These are phyloP conservation scores for Panagrolaimus sp. DNA, from an alignment of 1,140 invertebrate genomes.

Conservation along the genomic window DNA sequence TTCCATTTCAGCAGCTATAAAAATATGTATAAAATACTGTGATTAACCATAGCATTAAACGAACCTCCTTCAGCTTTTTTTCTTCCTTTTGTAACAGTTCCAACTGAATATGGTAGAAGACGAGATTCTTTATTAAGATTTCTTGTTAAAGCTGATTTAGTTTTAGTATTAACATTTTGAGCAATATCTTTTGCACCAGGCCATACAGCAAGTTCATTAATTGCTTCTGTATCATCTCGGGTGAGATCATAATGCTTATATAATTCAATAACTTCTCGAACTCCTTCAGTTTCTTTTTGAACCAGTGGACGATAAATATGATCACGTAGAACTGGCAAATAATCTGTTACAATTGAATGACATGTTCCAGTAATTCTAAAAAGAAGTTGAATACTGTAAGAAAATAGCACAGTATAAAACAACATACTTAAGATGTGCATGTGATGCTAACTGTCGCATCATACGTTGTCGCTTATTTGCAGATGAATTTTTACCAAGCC, in stretches of 20 bases:
- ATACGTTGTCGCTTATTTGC: conserved; percentile 74
- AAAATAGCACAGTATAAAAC: conserved; percentile 17
- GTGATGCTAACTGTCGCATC: conserved; percentile 73
- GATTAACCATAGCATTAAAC: not conserved
- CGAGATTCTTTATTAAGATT: conserved; percentile 77
- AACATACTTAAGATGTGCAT: conserved; percentile 71
- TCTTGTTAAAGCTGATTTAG: conserved; percentile 84
- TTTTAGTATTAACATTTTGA: conserved; percentile 67
- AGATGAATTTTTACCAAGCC: conserved; percentile 89
- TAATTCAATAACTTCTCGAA: conserved; percentile 67
- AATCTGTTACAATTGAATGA: conserved; percentile 41
- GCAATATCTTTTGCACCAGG: conserved; percentile 71
- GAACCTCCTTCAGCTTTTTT: not conserved
- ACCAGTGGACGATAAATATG: conserved; percentile 64
- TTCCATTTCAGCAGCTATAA: not conserved
- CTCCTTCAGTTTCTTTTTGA: conserved; percentile 68
- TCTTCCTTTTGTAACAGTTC: conserved; percentile 5
- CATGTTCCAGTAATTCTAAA: conserved; percentile 46
- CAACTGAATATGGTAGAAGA: conserved; percentile 67
- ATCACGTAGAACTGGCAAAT: conserved; percentile 40
- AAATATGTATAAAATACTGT: not conserved
- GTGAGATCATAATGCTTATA: conserved; percentile 76
- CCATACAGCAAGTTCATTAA: conserved; percentile 79
- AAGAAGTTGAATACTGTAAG: conserved; percentile 5
- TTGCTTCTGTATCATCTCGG: conserved; percentile 80